Conservation (phyloP, 2,888 invertebrate genomes). For the Hirtodrosophila histrioides region DNA sequence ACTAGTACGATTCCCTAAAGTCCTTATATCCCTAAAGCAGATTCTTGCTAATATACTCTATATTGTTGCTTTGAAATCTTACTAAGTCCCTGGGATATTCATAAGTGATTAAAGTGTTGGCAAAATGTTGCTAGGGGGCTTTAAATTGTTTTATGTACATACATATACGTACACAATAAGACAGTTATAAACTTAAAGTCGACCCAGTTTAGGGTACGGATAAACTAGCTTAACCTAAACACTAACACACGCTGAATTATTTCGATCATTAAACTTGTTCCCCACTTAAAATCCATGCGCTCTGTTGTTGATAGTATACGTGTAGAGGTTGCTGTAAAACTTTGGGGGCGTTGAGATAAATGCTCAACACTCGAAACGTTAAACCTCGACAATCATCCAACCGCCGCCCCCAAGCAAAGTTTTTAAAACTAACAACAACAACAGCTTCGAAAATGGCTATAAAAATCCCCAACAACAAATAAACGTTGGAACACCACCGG, state of each 20-base stretch:
- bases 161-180: not conserved
- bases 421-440: constrained; percentile 61
- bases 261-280: constrained; percentile 73
- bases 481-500: constrained; percentile 56
- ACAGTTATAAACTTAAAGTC: constrained; percentile 45
- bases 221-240: constrained; percentile 49
- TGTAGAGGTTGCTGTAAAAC: constrained; percentile 32
- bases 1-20: too few species aligned
- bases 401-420: constrained; percentile 48
- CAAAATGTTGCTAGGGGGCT: too few species aligned
- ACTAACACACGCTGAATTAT: constrained; percentile 59
- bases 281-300: constrained; percentile 65
- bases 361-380: constrained; percentile 55
- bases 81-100: too few species aligned
- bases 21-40: too few species aligned
- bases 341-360: constrained; percentile 60
- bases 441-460: constrained; percentile 45
- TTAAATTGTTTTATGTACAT: too few species aligned
- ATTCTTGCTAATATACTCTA: too few species aligned
- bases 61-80: too few species aligned
- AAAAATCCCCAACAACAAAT: constrained; percentile 60
- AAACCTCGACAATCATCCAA: constrained; percentile 66
- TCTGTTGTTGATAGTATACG: constrained; percentile 28
- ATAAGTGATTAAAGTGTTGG: too few species aligned
- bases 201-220: constrained; percentile 31